Conservation (phyloP, 2,113 vertebrate species). For the Podiceps cristatus region DNA sequence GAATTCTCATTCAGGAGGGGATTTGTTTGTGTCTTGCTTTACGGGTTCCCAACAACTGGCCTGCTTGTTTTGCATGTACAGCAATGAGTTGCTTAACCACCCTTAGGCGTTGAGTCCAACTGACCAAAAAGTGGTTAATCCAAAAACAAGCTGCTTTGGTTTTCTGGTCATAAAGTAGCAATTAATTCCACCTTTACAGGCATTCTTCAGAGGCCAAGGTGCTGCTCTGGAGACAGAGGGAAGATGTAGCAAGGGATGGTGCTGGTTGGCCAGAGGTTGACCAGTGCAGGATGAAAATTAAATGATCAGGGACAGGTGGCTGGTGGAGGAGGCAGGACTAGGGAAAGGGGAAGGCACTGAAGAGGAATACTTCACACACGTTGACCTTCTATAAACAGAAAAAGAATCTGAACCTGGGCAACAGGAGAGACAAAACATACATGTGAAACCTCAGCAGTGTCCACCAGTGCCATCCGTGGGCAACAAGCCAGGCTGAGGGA, state of each 20-base stretch:
- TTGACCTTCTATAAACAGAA: not conserved
- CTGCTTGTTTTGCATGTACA: not conserved
- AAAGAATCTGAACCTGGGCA: not conserved
- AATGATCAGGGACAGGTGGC: not conserved
- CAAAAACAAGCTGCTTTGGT: not conserved
- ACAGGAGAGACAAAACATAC: not conserved
- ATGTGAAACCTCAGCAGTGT: not conserved
- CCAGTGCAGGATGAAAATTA: not conserved
- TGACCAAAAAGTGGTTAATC: not conserved
- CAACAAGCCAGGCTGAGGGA: not conserved
- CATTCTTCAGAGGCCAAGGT: not conserved
- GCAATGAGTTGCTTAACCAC: not conserved
- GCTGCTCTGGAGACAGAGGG: not conserved
- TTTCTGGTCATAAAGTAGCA: not conserved
- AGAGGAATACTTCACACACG: not conserved
- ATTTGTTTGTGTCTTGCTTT: not conserved
- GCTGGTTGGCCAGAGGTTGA: not conserved
- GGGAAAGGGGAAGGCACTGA: not conserved
- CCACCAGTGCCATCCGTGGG: not conserved
- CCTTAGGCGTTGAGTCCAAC: not conserved
- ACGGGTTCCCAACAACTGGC: accelerated
- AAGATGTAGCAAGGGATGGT: not conserved
- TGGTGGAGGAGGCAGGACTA: not conserved
- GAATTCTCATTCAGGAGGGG: not conserved
- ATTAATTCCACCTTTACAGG: not conserved